Base-by-base conservation (phyloP, 2,888 invertebrate genomes). In the Standfussiana lucernea region DNA sequence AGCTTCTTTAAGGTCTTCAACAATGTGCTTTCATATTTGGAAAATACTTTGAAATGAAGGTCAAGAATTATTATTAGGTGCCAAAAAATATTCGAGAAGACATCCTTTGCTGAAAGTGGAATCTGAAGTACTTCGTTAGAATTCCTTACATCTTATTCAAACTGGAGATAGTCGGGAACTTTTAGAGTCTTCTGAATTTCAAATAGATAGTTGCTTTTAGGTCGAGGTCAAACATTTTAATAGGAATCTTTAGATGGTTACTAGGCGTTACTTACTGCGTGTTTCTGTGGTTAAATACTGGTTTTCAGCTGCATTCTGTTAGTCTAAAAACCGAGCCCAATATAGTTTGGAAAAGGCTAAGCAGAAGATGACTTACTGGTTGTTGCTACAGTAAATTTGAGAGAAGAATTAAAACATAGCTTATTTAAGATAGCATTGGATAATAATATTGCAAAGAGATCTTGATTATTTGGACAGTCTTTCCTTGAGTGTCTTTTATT, bases 131-230 rank as follows among this genome's bases (percentile, higher is more conserved):
- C 83, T 87, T 90, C 85, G 85, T 86, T 85, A 87, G 83, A 86
- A 83, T 73, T 77, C 72, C 75, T 85, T 84, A 86, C 86, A 86
- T 86, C 82, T 80, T 85, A 90, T 90, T 90, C 86, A 85, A 82
- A 80, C 75, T 80, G 74, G 73, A 84, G 66, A 83, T 80, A 84
- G 78, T 86, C 77, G 78, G 50, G 86, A 90, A 90, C 79, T 90
- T 91, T 85, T 75, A 75, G 82, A 84, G 68, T 74, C 80, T 80
- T 81, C 85, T 83, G 90, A 90, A 89, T 90, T 90, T 90, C 84
- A 89, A 90, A 86, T 76, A 90, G 85, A 82, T 83, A 80, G 82
- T 74, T 73, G 64, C 64, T 75, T 72, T 56, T 70, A 56, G 45
- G 69, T 70, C 21, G 32, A 66, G 50, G 42, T 74, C 47, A 76